Conservation (phyloP, 2,888 invertebrate species). For the Scaptomyza cyrtandrae region DNA sequence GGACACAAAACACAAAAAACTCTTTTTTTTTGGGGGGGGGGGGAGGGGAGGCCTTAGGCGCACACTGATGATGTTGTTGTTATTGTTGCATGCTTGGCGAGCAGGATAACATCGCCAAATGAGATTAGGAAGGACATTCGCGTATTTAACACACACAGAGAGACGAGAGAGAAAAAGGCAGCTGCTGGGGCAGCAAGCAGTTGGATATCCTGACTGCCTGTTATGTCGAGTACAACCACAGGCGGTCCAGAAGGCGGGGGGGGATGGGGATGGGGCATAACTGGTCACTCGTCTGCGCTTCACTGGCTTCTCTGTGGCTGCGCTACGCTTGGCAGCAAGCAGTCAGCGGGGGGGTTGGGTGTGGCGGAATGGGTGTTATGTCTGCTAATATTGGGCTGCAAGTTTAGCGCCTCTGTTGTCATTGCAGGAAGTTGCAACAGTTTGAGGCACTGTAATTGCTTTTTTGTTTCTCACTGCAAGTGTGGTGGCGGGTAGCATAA, state of each 20-base stretch:
- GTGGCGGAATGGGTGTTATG: neutral
- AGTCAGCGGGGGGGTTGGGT: neutral
- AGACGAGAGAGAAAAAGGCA: neutral
- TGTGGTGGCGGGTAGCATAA: neutral
- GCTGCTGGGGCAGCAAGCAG: constrained; percentile 50
- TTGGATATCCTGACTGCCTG: constrained; percentile 77
- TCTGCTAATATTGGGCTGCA: constrained; percentile 67
- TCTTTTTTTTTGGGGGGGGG: constrained; percentile 20
- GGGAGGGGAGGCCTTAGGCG: constrained; percentile 23
- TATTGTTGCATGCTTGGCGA: constrained; percentile 56
- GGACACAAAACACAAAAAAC: constrained; percentile 39
- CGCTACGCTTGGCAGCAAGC: constrained; percentile 1
- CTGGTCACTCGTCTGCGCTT: constrained; percentile 30
- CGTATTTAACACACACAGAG: constrained; percentile 71
- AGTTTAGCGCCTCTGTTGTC: constrained; percentile 71
- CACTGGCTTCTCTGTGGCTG: constrained; percentile 37
- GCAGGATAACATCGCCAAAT: constrained; percentile 76
- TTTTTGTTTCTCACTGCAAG: constrained; percentile 74
- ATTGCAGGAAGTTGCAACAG: constrained; percentile 77
- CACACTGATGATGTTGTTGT: constrained; percentile 16
- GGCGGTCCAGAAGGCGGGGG: constrained; percentile 43
- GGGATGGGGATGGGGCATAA: constrained; percentile 3
- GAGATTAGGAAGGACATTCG: constrained; percentile 83
- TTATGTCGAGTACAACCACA: constrained; percentile 64
- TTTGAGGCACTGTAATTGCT: constrained; percentile 82